Percentiles rank a stretch among this genome's conserved stretches.
Evolutionary conservation across 2,113 vertebrate species (phyloP).

Genomic region (Salvelinus fontinalis): DNA sequence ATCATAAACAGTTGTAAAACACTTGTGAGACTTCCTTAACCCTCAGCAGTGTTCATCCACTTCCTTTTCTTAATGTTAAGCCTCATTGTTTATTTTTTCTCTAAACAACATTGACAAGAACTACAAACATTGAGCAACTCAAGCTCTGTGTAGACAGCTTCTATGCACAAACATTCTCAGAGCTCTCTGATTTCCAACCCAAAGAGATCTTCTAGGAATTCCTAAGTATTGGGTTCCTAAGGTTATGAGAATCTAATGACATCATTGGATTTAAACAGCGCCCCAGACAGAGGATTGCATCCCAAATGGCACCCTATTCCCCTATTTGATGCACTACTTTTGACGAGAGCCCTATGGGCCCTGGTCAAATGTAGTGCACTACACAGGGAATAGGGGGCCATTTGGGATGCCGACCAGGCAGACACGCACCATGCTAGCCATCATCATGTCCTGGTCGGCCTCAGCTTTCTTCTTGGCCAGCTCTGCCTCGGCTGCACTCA

Average conservation of each 20-base stretch:
- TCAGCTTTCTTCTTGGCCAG: conserved; percentile 82
- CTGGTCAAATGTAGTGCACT: too few species aligned
- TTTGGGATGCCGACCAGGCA: too few species aligned
- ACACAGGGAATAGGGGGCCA: too few species aligned
- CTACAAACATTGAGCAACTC: not conserved
- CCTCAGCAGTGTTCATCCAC: not conserved
- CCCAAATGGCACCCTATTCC: not conserved
- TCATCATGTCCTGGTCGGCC: conserved; percentile 92
- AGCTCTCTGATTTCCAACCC: not conserved
- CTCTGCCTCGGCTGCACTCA: conserved; percentile 83
- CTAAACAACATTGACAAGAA: not conserved
- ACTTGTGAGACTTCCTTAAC: not conserved
- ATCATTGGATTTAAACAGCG: not conserved
- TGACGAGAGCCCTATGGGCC: too few species aligned
- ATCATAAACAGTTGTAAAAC: not conserved
- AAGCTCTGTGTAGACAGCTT: not conserved
- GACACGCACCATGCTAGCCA: conserved; percentile 85
- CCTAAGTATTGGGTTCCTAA: too few species aligned
- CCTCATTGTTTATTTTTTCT: not conserved
- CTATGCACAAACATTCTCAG: not conserved
- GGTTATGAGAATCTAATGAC: too few species aligned
- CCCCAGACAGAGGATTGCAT: not conserved
- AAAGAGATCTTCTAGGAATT: too few species aligned
- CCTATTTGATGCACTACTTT: too few species aligned
- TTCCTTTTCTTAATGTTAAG: not conserved